Evolutionary conservation across 2,888 invertebrate genomes (phyloP).

Genomic region (Nymphalis urticae): DNA sequence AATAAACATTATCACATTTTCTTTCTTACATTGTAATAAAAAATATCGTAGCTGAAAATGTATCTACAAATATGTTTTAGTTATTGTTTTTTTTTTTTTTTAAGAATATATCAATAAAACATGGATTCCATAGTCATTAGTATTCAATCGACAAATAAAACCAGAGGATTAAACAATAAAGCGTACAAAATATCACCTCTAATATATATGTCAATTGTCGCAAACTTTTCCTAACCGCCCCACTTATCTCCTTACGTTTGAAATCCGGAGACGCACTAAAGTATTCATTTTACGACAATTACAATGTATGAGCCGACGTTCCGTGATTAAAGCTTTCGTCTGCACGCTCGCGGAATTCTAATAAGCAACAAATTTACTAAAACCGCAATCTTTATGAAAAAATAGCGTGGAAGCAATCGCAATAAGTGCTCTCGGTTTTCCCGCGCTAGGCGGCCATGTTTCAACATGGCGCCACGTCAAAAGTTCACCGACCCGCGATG

Average conservation of each 20-base stretch:
- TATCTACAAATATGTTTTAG: too few relatives aligned
- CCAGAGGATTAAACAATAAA: conserved; percentile 26
- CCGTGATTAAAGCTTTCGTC: conserved; percentile 28
- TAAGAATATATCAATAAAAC: not conserved
- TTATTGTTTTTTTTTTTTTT: too few relatives aligned
- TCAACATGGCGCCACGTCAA: conserved; percentile 43
- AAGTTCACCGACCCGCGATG: conserved; percentile 43
- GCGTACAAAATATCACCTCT: conserved; percentile 20
- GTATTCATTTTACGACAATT: conserved; percentile 30
- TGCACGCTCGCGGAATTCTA: conserved; percentile 41
- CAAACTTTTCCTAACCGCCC: conserved; percentile 15
- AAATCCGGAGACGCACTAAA: conserved; percentile 21
- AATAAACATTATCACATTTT: too few relatives aligned
- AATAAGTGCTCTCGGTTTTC: conserved; percentile 67
- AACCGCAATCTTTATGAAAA: conserved; percentile 48
- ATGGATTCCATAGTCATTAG: conserved; percentile 4
- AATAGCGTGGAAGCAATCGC: conserved; percentile 63
- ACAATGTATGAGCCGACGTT: conserved; percentile 27
- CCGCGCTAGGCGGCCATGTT: conserved; percentile 59
- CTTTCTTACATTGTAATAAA: too few relatives aligned
- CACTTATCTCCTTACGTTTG: conserved; percentile 17
- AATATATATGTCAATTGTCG: conserved; percentile 17
- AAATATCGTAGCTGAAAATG: too few relatives aligned
- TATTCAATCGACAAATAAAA: conserved; percentile 4
- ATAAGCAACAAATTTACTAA: conserved; percentile 45